These are phyloP conservation scores for Synergus laeviventris DNA, from an alignment of 2,888 invertebrate genomes.

Conservation along the genomic window DNA sequence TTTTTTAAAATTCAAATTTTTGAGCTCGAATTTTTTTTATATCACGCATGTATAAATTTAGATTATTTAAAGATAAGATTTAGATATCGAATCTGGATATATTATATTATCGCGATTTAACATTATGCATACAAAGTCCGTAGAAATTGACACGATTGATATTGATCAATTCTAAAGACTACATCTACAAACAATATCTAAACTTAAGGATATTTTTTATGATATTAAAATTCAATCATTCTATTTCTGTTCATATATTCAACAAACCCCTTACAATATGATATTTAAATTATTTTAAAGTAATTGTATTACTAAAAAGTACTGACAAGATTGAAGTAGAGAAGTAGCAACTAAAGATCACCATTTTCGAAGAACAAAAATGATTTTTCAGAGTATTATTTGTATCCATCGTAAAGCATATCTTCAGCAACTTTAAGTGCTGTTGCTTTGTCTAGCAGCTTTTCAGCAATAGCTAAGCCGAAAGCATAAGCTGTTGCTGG, in stretches of 20 bases:
- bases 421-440: conserved; percentile 83
- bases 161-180: neutral
- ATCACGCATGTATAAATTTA: neutral
- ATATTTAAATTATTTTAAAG: neutral
- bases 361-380: neutral
- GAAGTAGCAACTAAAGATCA: neutral
- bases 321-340: neutral
- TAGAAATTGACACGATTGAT: too few species aligned
- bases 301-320: neutral
- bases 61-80: neutral
- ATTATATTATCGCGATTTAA: too few species aligned
- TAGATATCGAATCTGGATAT: too few species aligned
- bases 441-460: conserved; percentile 83
- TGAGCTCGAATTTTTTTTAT: neutral
- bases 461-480: conserved; percentile 86
- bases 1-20: neutral
- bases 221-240: conserved; percentile 36
- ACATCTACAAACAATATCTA: neutral
- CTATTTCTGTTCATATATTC: neutral
- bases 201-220: conserved; percentile 36
- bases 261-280: neutral
- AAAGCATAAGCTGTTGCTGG: conserved; percentile 96
- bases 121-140: too few species aligned
- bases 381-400: neutral
- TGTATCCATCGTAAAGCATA: conserved; percentile 77